These are phyloP conservation scores for Luidia sarsii DNA, from an alignment of 53 echinoderm and acorn worm genomes.

Conservation along the genomic window DNA sequence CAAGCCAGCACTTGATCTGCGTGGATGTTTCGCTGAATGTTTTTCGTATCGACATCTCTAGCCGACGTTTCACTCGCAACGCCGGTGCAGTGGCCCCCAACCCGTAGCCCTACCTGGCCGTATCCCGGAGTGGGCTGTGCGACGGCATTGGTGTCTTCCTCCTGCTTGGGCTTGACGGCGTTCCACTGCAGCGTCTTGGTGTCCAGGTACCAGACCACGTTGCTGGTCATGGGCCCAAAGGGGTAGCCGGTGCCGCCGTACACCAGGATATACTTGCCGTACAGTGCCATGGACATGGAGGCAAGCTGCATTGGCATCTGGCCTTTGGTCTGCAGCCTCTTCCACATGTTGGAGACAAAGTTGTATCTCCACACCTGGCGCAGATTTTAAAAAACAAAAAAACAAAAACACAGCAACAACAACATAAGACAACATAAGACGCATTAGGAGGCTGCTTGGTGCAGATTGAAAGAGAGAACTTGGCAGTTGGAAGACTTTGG, in stretches of 20 bases:
- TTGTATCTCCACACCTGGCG: constrained; percentile 91
- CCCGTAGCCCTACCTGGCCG: constrained; percentile 89
- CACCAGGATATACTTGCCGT: constrained; percentile 71
- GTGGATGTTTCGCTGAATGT: too few species aligned
- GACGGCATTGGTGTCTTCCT: neutral
- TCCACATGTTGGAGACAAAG: constrained; percentile 83
- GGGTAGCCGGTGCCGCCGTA: constrained; percentile 98
- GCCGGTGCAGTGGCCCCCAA: neutral
- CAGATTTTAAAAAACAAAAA: too few species aligned
- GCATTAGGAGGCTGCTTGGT: too few species aligned
- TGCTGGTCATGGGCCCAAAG: constrained; percentile 82
- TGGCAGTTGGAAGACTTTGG: too few species aligned
- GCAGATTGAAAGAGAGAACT: too few species aligned
- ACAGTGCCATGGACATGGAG: constrained; percentile 89
- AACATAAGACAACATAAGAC: too few species aligned
- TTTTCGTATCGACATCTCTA: too few species aligned
- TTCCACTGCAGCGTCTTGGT: constrained; percentile 63
- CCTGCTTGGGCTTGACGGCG: neutral
- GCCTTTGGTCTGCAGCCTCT: constrained; percentile 52
- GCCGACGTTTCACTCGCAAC: too few species aligned
- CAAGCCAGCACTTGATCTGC: too few species aligned
- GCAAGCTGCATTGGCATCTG: constrained; percentile 78
- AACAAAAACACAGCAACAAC: too few species aligned
- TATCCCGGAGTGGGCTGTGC: constrained; percentile 62
- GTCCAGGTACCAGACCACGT: constrained; percentile 69